Conservation (phyloP, 2,113 vertebrate genomes). For the Phylloscopus trochilus region DNA sequence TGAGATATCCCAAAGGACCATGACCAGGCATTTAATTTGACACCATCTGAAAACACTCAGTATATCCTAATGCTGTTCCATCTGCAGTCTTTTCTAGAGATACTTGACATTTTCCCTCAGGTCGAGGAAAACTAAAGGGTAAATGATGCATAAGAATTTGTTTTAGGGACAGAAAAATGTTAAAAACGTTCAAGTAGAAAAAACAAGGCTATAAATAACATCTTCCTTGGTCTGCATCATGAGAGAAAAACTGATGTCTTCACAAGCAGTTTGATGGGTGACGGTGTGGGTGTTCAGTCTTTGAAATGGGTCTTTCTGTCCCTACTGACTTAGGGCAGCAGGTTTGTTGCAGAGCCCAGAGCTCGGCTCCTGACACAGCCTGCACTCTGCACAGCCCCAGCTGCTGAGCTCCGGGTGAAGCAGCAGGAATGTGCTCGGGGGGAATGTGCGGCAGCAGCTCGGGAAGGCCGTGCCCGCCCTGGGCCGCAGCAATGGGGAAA, state of each 20-base stretch:
- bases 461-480: not conserved
- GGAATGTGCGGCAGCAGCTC: rapidly evolving
- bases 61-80: not conserved
- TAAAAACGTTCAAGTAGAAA: not conserved
- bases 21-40: not conserved
- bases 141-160: not conserved
- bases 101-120: not conserved
- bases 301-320: not conserved
- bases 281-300: not conserved
- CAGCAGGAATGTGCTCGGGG: not conserved
- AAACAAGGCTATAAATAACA: not conserved
- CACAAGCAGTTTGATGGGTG: not conserved
- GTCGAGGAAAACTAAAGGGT: not conserved
- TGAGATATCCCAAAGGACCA: not conserved
- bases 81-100: not conserved
- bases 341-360: not conserved
- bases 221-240: not conserved
- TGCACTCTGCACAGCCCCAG: not conserved
- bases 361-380: not conserved
- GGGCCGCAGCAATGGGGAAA: not conserved
- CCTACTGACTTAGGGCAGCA: rapidly evolving
- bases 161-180: not conserved
- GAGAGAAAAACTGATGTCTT: not conserved
- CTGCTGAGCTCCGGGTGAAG: not conserved
- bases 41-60: not conserved